A percentile compares a stretch with the other conserved stretches of the same genome.
phyloP scores from a whole-genome alignment of 2,113 vertebrate species.

The Orycteropus afer region DNA sequence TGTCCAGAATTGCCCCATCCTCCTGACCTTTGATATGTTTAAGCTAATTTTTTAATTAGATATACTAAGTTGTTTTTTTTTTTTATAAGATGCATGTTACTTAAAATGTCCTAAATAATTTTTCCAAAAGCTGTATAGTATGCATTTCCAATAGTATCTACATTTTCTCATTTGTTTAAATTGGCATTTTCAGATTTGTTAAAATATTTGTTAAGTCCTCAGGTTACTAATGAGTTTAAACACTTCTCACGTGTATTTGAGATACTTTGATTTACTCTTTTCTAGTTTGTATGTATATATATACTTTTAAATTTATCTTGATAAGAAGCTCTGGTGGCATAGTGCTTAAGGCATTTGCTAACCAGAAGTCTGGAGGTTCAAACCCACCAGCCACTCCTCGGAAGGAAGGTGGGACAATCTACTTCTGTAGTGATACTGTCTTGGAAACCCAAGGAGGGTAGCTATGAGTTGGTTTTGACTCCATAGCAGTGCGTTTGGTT shows the following conservation, averaged over 20 bases:
- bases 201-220: not conserved
- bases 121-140: not conserved
- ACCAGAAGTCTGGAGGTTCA: no score
- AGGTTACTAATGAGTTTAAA: not conserved
- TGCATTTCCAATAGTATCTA: not conserved
- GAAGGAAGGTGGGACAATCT: no score
- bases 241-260: not conserved
- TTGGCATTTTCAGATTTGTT: not conserved
- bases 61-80: not conserved
- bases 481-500: no score
- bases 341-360: no score
- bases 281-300: not conserved
- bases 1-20: no score
- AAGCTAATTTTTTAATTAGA: not conserved
- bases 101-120: not conserved
- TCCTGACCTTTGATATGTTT: not conserved
- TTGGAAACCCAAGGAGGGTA: no score
- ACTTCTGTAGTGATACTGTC: no score
- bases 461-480: no score
- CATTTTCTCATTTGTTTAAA: no score
- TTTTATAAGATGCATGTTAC: not conserved
- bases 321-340: no score
- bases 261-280: not conserved
- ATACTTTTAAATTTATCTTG: no score
- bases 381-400: no score